A percentile compares a stretch with the other conserved stretches of the same genome.
phyloP scores from a whole-genome alignment of 1,140 invertebrate species.

The Drosophila nasuta region DNA sequence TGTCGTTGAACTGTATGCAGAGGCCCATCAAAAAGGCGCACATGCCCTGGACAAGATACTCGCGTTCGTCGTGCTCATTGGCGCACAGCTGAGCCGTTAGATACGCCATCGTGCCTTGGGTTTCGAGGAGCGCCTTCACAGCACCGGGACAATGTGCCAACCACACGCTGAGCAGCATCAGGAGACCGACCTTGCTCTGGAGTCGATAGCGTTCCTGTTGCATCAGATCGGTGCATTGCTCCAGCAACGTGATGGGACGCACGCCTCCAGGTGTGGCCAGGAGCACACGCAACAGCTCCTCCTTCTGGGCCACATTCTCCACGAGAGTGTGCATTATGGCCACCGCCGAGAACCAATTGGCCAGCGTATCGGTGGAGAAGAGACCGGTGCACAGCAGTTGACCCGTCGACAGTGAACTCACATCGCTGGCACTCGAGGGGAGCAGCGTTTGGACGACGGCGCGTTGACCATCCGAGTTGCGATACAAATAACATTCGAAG shows the following conservation, averaged over 20 bases:
- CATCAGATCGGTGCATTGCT: slow-evolving; percentile 93
- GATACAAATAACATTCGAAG: slow-evolving; percentile 97
- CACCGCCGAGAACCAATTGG: slow-evolving; percentile 98
- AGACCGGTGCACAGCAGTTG: slow-evolving; percentile 97
- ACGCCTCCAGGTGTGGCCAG: slow-evolving; percentile 94
- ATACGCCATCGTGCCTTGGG: slow-evolving; percentile 94
- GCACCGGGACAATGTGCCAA: slow-evolving; percentile 93
- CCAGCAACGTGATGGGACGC: slow-evolving; percentile 93
- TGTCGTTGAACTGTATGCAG: slow-evolving; percentile 96
- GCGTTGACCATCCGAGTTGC: slow-evolving; percentile 95
- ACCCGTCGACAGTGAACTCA: slow-evolving; percentile 89
- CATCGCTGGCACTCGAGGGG: slow-evolving; percentile 92
- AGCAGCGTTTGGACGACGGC: slow-evolving; percentile 96
- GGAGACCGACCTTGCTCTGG: slow-evolving; percentile 95
- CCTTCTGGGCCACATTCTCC: slow-evolving; percentile 95
- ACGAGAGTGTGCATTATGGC: slow-evolving; percentile 96
- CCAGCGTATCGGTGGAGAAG: slow-evolving; percentile 95
- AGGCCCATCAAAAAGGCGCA: slow-evolving; percentile 97
- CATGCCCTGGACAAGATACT: slow-evolving; percentile 94
- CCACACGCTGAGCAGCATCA: slow-evolving; percentile 97
- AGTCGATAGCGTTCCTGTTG: slow-evolving; percentile 92
- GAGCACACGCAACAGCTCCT: slow-evolving; percentile 96
- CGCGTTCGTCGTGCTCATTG: slow-evolving; percentile 94
- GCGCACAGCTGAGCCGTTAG: slow-evolving; percentile 92
- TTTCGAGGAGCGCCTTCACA: slow-evolving; percentile 93